These are phyloP conservation scores for Drosophila paulistorum DNA, from an alignment of 1,140 invertebrate species.

Conservation along the genomic window DNA sequence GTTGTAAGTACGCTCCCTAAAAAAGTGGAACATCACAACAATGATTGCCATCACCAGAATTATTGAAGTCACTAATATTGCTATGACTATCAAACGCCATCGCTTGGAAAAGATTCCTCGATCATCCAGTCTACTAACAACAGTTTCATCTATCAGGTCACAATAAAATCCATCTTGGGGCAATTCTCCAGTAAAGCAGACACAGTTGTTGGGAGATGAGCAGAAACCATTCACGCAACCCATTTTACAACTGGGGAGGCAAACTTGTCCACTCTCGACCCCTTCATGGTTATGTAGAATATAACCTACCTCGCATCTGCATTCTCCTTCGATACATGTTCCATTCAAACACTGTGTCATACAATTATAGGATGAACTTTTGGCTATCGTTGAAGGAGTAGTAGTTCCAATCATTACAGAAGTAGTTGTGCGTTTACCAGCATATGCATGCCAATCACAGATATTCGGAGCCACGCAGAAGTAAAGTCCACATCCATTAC, in stretches of 20 bases:
- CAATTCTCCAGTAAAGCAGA: slow-evolving; percentile 38
- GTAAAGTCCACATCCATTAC: slow-evolving; percentile 33
- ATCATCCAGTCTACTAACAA: too few species aligned
- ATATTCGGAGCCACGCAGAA: slow-evolving; percentile 7
- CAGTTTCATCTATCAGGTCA: background rate
- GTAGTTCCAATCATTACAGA: background rate
- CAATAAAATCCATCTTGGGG: slow-evolving; percentile 31
- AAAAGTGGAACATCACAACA: slow-evolving; percentile 33
- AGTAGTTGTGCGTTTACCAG: background rate
- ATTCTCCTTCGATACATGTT: slow-evolving; percentile 38
- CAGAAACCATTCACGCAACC: slow-evolving; percentile 53
- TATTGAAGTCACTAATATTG: slow-evolving; percentile 8
- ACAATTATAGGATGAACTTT: background rate
- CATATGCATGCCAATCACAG: slow-evolving; percentile 12
- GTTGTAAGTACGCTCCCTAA: slow-evolving; percentile 34
- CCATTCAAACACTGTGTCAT: slow-evolving; percentile 44
- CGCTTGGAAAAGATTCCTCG: background rate
- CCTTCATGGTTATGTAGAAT: slow-evolving; percentile 22
- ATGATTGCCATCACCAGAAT: slow-evolving; percentile 38
- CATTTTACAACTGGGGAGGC: slow-evolving; percentile 46
- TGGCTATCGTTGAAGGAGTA: too few species aligned
- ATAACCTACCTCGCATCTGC: slow-evolving; percentile 41
- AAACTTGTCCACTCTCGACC: slow-evolving; percentile 7
- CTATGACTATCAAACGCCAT: slow-evolving; percentile 33
- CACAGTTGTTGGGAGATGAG: slow-evolving; percentile 37